These are phyloP conservation scores for Hypsopygia costalis DNA, from an alignment of 2,888 invertebrate species.

Conservation along the genomic window DNA sequence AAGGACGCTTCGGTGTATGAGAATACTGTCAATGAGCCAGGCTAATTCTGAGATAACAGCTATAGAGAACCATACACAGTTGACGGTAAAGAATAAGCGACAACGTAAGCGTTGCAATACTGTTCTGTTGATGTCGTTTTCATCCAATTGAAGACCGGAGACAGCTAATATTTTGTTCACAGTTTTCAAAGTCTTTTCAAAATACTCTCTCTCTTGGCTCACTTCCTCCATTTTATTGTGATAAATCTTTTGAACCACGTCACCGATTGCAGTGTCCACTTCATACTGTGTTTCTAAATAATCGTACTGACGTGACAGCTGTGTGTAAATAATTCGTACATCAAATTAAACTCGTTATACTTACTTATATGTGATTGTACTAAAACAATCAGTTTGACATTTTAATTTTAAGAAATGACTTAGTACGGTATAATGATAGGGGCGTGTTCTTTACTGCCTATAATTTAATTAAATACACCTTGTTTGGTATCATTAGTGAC, in stretches of 20 bases:
- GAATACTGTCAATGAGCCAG: constrained; percentile 25
- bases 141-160: constrained; percentile 27
- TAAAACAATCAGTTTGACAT: too few species aligned
- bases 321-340: too few species aligned
- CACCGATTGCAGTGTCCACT: too few species aligned
- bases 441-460: too few species aligned
- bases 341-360: too few species aligned
- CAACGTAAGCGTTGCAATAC: constrained; percentile 21
- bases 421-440: too few species aligned
- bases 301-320: too few species aligned
- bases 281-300: too few species aligned
- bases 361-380: too few species aligned
- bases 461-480: too few species aligned
- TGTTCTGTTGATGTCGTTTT: constrained; percentile 23
- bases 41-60: constrained; percentile 22
- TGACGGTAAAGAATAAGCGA: constrained; percentile 26
- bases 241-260: background rate
- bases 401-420: too few species aligned
- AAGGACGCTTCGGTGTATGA: constrained; percentile 22
- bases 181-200: constrained; percentile 27
- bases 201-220: constrained; percentile 21
- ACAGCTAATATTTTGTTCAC: constrained; percentile 23
- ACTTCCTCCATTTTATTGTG: constrained; percentile 15
- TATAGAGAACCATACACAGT: constrained; percentile 21
- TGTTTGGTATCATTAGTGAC: too few species aligned